Conservation (phyloP, 2,113 vertebrate species). For the Sapajus apella region DNA sequence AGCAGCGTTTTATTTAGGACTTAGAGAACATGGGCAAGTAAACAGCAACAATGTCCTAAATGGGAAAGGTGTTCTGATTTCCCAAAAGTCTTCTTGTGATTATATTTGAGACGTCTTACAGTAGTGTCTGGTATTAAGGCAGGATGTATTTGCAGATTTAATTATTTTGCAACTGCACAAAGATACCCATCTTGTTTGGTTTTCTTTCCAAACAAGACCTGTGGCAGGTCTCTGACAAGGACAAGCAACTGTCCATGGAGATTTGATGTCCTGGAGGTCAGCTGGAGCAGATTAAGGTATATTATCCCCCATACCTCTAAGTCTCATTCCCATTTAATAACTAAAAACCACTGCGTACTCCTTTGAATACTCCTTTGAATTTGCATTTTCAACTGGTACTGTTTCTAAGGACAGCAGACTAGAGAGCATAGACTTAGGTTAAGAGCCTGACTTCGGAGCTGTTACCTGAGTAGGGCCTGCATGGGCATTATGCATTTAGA, state of each 20-base stretch:
- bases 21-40: neutral
- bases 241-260: neutral
- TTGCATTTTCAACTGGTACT: neutral
- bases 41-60: neutral
- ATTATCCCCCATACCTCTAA: neutral
- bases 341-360: neutral
- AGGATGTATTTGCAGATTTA: neutral
- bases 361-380: neutral
- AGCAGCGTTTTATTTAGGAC: slow-evolving; percentile 21
- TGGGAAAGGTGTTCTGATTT: slow-evolving; percentile 24
- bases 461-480: neutral
- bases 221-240: neutral
- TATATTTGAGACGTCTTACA: neutral
- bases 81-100: neutral
- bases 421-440: neutral
- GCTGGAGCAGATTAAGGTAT: neutral
- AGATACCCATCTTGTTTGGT: neutral
- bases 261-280: neutral
- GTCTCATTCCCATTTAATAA: neutral
- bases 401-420: neutral
- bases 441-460: neutral
- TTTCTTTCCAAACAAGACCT: neutral
- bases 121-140: neutral
- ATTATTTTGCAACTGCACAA: neutral
- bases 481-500: neutral